Percentiles rank a stretch among this genome's conserved stretches.
Conservation (phyloP, 2,113 vertebrate species). For the Microtus oregoni region DNA sequence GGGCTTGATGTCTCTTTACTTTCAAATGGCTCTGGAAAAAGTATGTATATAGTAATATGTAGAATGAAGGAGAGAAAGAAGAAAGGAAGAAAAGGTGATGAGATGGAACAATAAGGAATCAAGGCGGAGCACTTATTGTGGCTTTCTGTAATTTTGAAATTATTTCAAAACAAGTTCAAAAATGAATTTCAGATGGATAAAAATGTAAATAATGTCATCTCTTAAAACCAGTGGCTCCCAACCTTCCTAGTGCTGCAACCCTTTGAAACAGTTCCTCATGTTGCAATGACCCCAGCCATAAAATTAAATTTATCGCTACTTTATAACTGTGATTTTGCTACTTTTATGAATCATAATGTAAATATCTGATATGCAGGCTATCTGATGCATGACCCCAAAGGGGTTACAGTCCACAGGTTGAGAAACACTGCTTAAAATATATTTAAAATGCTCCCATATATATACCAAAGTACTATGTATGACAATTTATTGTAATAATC, state of each 20-base stretch:
- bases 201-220: conserved; percentile 48
- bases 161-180: conserved; percentile 58
- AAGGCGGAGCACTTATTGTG: background rate
- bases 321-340: background rate
- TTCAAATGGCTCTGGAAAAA: background rate
- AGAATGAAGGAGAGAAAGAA: background rate
- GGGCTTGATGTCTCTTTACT: background rate
- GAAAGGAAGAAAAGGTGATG: background rate
- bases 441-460: background rate
- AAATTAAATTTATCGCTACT: background rate
- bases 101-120: background rate
- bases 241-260: background rate
- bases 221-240: background rate
- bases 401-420: background rate
- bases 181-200: conserved; percentile 49
- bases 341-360: background rate
- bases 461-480: background rate
- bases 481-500: conserved; percentile 16
- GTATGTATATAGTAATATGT: background rate
- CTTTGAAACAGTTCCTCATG: background rate
- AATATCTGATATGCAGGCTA: background rate
- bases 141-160: background rate
- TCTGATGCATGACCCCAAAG: background rate
- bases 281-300: background rate
- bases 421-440: background rate